Conservation (phyloP, 2,113 vertebrate species). For the Rhombomys opimus region DNA sequence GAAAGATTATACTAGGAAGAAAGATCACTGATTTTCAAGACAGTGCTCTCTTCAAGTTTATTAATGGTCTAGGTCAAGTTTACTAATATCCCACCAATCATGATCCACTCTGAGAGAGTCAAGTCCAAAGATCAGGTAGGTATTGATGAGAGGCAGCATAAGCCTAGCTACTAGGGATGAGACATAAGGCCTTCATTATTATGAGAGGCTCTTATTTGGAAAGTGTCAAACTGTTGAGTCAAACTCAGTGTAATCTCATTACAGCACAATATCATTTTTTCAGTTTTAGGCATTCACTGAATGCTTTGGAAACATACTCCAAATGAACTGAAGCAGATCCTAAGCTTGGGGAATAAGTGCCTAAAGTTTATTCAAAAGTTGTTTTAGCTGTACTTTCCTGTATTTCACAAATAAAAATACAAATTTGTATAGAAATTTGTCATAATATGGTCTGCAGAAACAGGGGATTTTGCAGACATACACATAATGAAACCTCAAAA, state of each 20-base stretch:
- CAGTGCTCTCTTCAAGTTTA: neutral
- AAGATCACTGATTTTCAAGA: neutral
- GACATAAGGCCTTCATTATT: neutral
- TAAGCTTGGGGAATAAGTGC: neutral
- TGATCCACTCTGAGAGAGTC: neutral
- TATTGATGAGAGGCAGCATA: neutral
- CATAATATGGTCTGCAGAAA: neutral
- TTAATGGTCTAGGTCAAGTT: neutral
- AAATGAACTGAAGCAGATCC: neutral
- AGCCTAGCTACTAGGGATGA: neutral
- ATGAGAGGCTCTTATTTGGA: neutral
- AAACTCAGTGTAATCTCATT: neutral
- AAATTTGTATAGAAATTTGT: neutral
- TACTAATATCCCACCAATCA: neutral
- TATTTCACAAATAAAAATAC: neutral
- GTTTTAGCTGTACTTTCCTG: too few species aligned
- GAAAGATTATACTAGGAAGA: neutral
- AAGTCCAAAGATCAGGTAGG: neutral
- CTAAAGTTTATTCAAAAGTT: neutral
- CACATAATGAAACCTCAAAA: neutral
- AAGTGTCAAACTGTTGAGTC: neutral
- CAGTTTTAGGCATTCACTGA: neutral
- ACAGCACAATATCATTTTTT: neutral
- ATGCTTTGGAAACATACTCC: neutral
- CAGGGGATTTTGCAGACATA: neutral